phyloP scores from a whole-genome alignment of 2,888 invertebrate species.

The Celastrina argiolus region DNA sequence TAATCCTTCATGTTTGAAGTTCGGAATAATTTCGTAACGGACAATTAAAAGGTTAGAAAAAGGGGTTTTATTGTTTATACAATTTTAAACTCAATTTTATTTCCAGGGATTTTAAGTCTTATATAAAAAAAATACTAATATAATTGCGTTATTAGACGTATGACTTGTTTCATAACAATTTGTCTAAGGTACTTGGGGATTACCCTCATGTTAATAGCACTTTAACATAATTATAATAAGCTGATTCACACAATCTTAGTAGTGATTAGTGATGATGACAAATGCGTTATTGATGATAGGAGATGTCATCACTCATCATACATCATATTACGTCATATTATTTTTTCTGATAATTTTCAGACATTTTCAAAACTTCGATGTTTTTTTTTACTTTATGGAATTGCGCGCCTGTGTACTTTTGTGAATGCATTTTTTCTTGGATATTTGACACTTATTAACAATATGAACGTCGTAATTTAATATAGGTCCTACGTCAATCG shows the following conservation, averaged over 20 bases:
- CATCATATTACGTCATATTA: neutral
- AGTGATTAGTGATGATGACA: constrained; percentile 1
- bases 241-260: neutral
- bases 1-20: too few relatives aligned
- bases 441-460: neutral
- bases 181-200: neutral
- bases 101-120: too few relatives aligned
- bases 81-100: too few relatives aligned
- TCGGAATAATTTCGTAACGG: too few relatives aligned
- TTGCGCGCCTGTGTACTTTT: neutral
- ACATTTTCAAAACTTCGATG: too few relatives aligned
- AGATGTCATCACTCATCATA: neutral
- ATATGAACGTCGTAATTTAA: neutral
- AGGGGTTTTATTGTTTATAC: too few relatives aligned
- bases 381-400: too few relatives aligned
- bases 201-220: neutral
- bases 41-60: too few relatives aligned
- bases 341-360: too few relatives aligned
- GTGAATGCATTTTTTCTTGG: neutral
- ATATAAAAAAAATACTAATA: neutral
- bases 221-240: neutral
- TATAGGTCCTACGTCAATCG: neutral
- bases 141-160: neutral
- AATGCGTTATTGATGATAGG: constrained; percentile 4
- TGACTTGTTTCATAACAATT: neutral